Base-by-base conservation (phyloP, 2,888 invertebrate species). In the Pantelozetes paolii region DNA sequence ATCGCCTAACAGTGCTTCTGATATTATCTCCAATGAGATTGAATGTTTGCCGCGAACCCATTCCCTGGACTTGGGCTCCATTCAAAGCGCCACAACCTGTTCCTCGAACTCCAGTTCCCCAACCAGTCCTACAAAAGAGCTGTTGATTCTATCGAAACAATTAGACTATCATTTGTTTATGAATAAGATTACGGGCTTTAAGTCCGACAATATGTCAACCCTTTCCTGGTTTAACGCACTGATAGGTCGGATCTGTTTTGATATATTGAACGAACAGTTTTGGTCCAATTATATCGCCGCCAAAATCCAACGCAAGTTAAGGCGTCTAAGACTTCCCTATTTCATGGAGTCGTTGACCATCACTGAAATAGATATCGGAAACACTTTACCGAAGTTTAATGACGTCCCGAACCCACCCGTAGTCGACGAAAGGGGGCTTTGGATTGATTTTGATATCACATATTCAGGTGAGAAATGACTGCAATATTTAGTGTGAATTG, bases 271-370 rank as follows among this genome's bases (percentile, higher is more conserved):
- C 42, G 89, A 91, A 81, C 86, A 87, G 1, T 83, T 84, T 75
- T 90, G 90, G 84, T 87, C 88, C 48, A 85, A 85, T 74, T 85
- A 88, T 76, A 86, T 94, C 48, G 88, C 89, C 81, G 88, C 88
- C 71, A 88, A 89, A 81, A 89, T 94, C 81, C 92, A 95, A 83
- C 87, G 89, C 80, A 95, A 95, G 84, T 85, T 95, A 1, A 87
- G 89, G 75, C 90, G 91, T 75, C 89, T 95, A 78, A 92, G 90
- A 84, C 83, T 91, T 77, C 94, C 95, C 0, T 89, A 90, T 79
- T 93, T 94, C 83, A 91, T 95, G 85, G 91, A 92, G 77, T 90
- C 90, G 78, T 85, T 95, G 72, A 83, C 87, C 70, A 87, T 94
- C 77, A 88, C 89, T 42, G 89, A 90, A 80, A 83, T 94, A 78